Evolutionary conservation across 2,113 vertebrate species (phyloP), one percentile per base, ranked within the genome.

Genomic region (Toxotes jaculatrix): DNA sequence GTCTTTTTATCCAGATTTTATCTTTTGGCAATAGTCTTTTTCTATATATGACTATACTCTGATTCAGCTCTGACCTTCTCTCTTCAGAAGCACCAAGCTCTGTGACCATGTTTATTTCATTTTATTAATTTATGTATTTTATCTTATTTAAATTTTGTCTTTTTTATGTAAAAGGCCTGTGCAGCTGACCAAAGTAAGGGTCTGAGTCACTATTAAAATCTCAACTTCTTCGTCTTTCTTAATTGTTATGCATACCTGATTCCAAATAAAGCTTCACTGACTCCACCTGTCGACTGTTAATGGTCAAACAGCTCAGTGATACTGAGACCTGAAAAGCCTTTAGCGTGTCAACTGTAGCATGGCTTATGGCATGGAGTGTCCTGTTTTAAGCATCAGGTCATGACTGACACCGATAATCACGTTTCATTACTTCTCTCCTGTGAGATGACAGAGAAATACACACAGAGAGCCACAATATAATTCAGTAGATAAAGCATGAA

Each of bases 221-320:
- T 21, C 21, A 36, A 62, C 27, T 23, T 57, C 34, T 73, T 21
- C 38, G 59, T 57, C 31, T 56, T 43, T 77, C 17, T 38, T 61
- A 36, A 71, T 49, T 80, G 77, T 83, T 71, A 60, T 71, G 72
- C 82, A 42, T 74, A 71, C 40, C 56, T 80, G 78, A 64, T 63
- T 89, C 60, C 38, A 62, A 86, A 80, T 87, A 88, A 90, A 93
- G 86, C 82, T 85, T 89, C 31, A 70, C 74, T 72, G 64, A 84
- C 61, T 72, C 63, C 36, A 34, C 32, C 7, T 32, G 51, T 47
- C 56, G 69, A 57, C 53, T 75, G 67, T 84, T 56, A 19, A 56
- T 55, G 23, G 21, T 72, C 42, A 23, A 53, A 64, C 43, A 65
- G 69, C 47, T 49, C 38, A 32, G n/a, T 1, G 8, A 57, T 43